These are phyloP conservation scores for Tipula vernalis DNA, from an alignment of 2,888 invertebrate species.

Conservation along the genomic window DNA sequence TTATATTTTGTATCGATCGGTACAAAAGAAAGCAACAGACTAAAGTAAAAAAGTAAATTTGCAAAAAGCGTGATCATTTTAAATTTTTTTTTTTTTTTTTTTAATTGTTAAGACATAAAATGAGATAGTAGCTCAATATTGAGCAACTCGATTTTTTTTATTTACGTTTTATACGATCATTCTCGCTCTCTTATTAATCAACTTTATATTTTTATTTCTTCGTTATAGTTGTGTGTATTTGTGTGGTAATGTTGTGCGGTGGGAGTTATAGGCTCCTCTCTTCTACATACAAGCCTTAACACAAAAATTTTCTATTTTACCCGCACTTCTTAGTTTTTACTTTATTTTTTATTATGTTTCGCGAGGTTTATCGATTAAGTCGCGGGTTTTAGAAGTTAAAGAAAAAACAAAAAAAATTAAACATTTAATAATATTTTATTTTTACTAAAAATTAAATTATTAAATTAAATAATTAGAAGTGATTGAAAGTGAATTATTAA, in stretches of 20 bases:
- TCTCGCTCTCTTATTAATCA: background rate
- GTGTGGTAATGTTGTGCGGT: constrained; percentile 6
- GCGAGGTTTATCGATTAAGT: constrained; percentile 13
- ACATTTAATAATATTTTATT: background rate
- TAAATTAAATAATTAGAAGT: background rate
- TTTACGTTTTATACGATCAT: background rate
- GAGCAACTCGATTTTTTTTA: background rate
- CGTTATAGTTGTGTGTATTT: background rate
- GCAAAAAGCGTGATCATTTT: background rate
- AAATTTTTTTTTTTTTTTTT: background rate
- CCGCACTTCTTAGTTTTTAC: constrained; percentile 11
- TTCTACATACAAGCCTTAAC: background rate
- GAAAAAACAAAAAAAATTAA: background rate
- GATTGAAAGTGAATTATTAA: constrained; percentile 4
- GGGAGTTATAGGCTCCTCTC: constrained; percentile 8
- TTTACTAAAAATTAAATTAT: background rate
- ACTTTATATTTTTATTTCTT: background rate
- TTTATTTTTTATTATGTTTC: constrained; percentile 12
- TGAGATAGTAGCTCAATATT: background rate
- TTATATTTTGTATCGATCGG: background rate
- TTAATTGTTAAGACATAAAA: background rate
- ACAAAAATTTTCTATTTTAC: background rate
- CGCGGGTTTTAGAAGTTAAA: constrained; percentile 8
- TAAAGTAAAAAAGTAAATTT: background rate
- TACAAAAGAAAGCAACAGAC: background rate